Base-by-base conservation (phyloP, 2,888 invertebrate genomes). In the Chloroclysta siterata region DNA sequence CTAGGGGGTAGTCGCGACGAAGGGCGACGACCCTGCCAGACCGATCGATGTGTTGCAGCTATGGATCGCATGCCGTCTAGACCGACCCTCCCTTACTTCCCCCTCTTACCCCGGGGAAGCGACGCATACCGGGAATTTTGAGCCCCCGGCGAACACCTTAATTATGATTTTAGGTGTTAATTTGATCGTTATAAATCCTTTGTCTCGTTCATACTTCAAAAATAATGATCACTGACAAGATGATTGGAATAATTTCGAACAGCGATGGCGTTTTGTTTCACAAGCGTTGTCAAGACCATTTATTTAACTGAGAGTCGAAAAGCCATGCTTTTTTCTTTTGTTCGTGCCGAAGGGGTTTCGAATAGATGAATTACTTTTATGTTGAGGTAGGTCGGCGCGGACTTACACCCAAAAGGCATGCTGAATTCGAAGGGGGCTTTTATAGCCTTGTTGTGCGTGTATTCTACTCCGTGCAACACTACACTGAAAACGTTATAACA, bases 1-100 rank as follows among this genome's bases (percentile, higher is more conserved):
- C 68, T 54, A 60, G 72, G 67, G 75, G 75, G 71, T 68, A 74
- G 84, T 74, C 80, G 80, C 80, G 80, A 44, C 82, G 82, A 69
- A 74, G 85, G 82, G 69, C 87, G 84, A 79, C 80, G 82, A 85
- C 84, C 85, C 72, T 82, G 89, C 65, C 56, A 69, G 72, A 68
- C 72, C 63, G 72, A 70, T 72, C 72, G 70, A 72, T 72, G 65
- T 41, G 53, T 80, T 87, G 90, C 90, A 87, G 88, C 61, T 90
- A 90, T 91, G 78, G 92, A 91, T 90, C 90, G 88, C 88, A 87
- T 87, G 82, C 78, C 84, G 92, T 92, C 92, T 92, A 92, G 92
- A 92, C 91, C 80, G 75, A 61, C 79, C 76, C 77, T 75, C 17
- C 61, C 53, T 36, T 46, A 41, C 13, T 10, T 8, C 65, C 51